Evolutionary conservation across 2,113 vertebrate genomes (phyloP).

Genomic region (Pipra filicauda): DNA sequence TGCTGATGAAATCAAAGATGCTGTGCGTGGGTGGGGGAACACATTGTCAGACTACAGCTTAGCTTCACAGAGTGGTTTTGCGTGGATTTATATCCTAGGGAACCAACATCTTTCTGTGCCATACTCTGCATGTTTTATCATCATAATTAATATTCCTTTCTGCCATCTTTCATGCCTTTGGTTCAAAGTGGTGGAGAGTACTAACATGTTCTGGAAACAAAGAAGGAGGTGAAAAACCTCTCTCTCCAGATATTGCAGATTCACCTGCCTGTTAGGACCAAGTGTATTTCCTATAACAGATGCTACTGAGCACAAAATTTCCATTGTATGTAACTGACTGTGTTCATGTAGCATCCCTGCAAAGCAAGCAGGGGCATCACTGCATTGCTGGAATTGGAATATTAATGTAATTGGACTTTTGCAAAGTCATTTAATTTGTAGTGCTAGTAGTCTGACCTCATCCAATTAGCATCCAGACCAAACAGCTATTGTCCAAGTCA

Average conservation of each 20-base stretch:
- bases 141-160: neutral
- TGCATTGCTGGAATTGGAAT: constrained; percentile 1
- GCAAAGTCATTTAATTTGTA: constrained; percentile 27
- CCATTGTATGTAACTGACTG: neutral
- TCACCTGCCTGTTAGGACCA: neutral
- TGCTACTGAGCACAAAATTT: constrained; percentile 4
- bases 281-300: neutral
- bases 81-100: neutral
- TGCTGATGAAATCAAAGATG: neutral
- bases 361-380: neutral
- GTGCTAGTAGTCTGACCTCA: constrained; percentile 41
- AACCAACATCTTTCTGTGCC: neutral
- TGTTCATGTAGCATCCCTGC: neutral
- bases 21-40: neutral
- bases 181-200: neutral
- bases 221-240: neutral
- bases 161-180: neutral
- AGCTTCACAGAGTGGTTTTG: neutral
- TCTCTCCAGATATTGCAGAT: neutral
- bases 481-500: constrained; percentile 9
- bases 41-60: neutral
- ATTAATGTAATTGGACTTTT: neutral
- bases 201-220: neutral
- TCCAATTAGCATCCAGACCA: neutral
- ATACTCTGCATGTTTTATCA: neutral